Evolutionary conservation across 2,113 vertebrate species (phyloP).

Genomic region (Egretta garzetta): DNA sequence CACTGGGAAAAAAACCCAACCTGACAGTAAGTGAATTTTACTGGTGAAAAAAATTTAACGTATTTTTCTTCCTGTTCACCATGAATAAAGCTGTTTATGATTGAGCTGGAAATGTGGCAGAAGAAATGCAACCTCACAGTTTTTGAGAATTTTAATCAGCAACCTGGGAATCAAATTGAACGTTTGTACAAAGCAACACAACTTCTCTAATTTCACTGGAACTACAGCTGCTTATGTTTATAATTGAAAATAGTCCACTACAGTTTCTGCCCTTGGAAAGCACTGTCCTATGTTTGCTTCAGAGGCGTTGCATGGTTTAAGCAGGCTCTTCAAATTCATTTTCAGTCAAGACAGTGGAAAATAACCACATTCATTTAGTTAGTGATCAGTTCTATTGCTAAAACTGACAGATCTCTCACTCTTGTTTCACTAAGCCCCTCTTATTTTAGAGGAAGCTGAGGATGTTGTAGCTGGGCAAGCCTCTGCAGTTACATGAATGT

Average conservation of each 20-base stretch:
- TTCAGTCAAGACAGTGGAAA: background rate
- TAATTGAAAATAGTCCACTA: background rate
- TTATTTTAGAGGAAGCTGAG: background rate
- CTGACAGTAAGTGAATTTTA: background rate
- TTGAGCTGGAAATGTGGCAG: background rate
- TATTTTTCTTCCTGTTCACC: background rate
- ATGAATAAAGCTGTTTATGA: background rate
- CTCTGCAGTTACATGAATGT: background rate
- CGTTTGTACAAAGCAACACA: background rate
- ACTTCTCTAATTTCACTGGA: background rate
- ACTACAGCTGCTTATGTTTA: background rate
- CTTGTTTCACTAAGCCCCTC: background rate
- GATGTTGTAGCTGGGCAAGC: background rate
- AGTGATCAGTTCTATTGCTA: background rate
- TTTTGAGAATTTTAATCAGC: background rate
- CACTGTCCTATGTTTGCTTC: background rate
- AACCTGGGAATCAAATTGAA: background rate
- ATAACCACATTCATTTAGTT: background rate
- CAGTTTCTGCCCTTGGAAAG: background rate
- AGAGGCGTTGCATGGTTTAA: background rate
- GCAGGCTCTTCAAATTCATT: background rate
- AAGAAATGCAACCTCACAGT: background rate
- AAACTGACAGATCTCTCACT: background rate
- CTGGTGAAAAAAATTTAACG: background rate
- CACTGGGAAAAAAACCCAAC: accelerated